Conservation (phyloP, 2,113 vertebrate genomes). For the Falco punctatus region DNA sequence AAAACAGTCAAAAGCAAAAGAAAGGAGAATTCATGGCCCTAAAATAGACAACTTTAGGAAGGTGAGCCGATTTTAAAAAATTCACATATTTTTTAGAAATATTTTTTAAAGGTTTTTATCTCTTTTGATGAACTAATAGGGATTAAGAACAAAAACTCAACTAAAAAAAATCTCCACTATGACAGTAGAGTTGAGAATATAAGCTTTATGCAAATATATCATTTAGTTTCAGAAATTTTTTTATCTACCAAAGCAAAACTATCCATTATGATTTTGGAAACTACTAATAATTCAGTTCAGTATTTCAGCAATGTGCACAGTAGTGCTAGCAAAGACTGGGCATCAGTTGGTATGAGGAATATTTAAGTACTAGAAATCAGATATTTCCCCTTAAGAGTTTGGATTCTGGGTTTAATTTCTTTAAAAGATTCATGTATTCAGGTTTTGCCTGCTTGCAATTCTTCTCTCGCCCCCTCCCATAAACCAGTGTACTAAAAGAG, state of each 20-base stretch:
- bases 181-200: not conserved
- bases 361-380: not conserved
- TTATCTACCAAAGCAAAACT: not conserved
- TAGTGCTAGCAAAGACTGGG: not conserved
- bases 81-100: not conserved
- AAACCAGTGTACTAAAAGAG: not conserved
- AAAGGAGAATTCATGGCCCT: not conserved
- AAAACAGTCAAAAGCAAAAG: not conserved
- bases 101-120: not conserved
- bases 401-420: not conserved
- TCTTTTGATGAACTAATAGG: not conserved
- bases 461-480: accelerated
- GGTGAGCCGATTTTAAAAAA: not conserved
- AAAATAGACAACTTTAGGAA: not conserved
- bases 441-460: not conserved
- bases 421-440: not conserved
- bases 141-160: not conserved
- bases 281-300: not conserved
- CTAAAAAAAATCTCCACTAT: not conserved
- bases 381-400: not conserved
- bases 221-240: not conserved
- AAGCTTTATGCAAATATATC: not conserved
- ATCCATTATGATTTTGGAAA: not conserved
- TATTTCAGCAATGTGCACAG: not conserved
- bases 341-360: not conserved